These are phyloP conservation scores for Ceratoteleas bidentatus DNA, from an alignment of 1,140 invertebrate species.

Conservation along the genomic window DNA sequence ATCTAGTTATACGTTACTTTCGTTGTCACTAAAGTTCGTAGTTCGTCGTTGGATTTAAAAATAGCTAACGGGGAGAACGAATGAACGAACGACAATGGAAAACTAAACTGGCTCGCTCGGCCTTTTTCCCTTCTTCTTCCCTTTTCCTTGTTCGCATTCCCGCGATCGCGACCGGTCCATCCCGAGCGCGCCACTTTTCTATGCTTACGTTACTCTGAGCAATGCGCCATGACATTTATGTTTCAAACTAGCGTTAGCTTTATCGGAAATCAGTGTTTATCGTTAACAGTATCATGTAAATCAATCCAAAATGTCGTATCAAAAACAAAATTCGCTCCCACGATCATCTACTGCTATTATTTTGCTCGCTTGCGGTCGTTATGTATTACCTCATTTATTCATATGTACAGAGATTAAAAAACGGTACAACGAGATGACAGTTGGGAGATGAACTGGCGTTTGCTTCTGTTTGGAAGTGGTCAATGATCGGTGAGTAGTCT, in stretches of 20 bases:
- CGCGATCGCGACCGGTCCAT: background rate
- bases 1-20: slow-evolving; percentile 51
- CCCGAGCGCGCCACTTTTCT: background rate
- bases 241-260: slow-evolving; percentile 27
- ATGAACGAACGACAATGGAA: slow-evolving; percentile 29
- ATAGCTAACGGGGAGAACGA: slow-evolving; percentile 44
- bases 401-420: no score
- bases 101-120: slow-evolving; percentile 24
- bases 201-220: no score
- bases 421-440: no score
- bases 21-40: slow-evolving; percentile 63
- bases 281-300: slow-evolving; percentile 26
- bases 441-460: no score
- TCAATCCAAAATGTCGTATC: slow-evolving; percentile 38
- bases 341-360: background rate
- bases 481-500: no score
- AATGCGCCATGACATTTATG: slow-evolving; percentile 28
- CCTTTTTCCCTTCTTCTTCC: background rate
- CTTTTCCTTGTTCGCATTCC: no score
- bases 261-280: background rate
- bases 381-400: background rate
- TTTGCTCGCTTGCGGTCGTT: background rate
- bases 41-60: slow-evolving; percentile 55
- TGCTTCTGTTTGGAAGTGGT: no score
- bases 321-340: slow-evolving; percentile 17